Conservation (phyloP, 2,888 invertebrate genomes). For the Diploptera punctata region DNA sequence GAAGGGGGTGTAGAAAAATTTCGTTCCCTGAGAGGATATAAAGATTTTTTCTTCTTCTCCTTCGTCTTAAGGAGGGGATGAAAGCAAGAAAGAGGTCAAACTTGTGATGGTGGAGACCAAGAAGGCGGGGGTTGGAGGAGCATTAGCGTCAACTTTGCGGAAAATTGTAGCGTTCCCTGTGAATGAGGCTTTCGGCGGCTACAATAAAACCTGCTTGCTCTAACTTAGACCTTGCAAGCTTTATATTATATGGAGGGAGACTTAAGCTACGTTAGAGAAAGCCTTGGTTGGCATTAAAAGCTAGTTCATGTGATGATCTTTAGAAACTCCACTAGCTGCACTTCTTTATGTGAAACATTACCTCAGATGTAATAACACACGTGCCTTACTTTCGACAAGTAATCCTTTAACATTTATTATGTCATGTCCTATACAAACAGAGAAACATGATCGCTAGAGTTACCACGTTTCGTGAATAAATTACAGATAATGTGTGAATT, state of each 20-base stretch:
- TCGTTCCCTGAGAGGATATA: conserved; percentile 31
- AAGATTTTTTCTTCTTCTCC: conserved; percentile 18
- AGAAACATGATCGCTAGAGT: too few relatives aligned
- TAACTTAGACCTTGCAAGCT: neutral
- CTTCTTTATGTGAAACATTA: neutral
- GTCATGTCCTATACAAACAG: too few relatives aligned
- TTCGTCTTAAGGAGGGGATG: neutral
- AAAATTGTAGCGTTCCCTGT: conserved; percentile 37
- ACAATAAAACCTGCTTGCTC: neutral
- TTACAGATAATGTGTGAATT: too few relatives aligned
- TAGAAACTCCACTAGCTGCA: neutral
- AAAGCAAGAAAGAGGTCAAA: conserved; percentile 30
- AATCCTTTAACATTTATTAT: too few relatives aligned
- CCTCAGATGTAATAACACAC: too few relatives aligned
- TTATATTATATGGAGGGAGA: neutral
- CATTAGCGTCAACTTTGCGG: conserved; percentile 41
- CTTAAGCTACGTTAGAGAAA: neutral
- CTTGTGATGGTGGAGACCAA: conserved; percentile 20
- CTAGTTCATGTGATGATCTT: conserved; percentile 5
- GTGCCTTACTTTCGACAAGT: too few relatives aligned
- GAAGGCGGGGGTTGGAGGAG: conserved; percentile 12
- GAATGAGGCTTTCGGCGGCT: conserved; percentile 20
- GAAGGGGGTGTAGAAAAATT: conserved; percentile 33
- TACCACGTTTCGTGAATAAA: too few relatives aligned
- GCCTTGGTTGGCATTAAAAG: neutral